phyloP scores from a whole-genome alignment of 2,888 invertebrate genomes.

The Tanaodytes sp. region DNA sequence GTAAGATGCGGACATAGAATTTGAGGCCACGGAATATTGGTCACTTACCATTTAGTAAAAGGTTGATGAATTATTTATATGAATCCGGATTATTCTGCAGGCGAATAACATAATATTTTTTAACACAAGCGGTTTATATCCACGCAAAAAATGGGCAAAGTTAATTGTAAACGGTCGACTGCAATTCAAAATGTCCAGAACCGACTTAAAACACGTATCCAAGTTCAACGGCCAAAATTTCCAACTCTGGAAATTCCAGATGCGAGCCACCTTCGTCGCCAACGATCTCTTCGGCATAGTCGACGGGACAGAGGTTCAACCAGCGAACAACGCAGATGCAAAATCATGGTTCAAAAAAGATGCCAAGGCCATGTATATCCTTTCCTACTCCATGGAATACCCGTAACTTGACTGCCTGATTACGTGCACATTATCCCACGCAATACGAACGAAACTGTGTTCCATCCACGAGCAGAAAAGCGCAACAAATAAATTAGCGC shows the following conservation, averaged over 20 bases:
- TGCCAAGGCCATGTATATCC: constrained; percentile 20
- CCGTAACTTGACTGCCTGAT: constrained; percentile 17
- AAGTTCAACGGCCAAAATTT: constrained; percentile 48
- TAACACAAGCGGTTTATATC: no score
- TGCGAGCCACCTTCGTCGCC: constrained; percentile 31
- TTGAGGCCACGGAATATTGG: no score
- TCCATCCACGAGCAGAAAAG: constrained; percentile 58
- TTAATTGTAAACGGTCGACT: no score
- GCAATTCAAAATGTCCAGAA: constrained; percentile 23
- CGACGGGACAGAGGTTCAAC: constrained; percentile 15
- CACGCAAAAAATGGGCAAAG: no score
- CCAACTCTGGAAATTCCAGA: constrained; percentile 47
- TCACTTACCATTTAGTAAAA: no score
- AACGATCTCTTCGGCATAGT: constrained; percentile 43
- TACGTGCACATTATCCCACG: constrained; percentile 10
- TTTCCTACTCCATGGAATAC: constrained; percentile 19
- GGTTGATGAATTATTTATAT: no score
- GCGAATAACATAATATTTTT: no score
- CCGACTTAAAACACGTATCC: constrained; percentile 1
- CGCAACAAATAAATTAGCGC: constrained; percentile 50
- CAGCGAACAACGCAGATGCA: not conserved
- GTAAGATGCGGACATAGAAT: no score
- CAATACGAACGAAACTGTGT: constrained; percentile 8
- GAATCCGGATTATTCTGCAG: no score
- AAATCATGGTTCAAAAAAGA: constrained; percentile 46